These are phyloP conservation scores for Lampris megalopsis DNA, from an alignment of 2,113 vertebrate genomes.

Conservation along the genomic window DNA sequence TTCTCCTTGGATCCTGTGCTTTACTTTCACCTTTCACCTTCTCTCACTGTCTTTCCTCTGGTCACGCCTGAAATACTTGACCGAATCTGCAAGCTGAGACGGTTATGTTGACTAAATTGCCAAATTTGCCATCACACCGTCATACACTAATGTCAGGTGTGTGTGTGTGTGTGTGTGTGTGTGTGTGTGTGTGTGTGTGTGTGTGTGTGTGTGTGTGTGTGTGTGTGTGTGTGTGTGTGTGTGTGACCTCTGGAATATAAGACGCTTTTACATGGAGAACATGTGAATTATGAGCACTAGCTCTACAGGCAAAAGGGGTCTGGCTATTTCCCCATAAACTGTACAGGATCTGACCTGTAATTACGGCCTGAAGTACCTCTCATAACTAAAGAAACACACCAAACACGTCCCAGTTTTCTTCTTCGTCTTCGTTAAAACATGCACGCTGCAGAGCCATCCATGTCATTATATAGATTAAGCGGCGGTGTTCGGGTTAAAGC, in stretches of 20 bases:
- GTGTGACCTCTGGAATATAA: constrained; percentile 1
- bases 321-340: constrained; percentile 2
- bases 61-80: constrained; percentile 22
- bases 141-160: constrained; percentile 24
- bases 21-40: background rate
- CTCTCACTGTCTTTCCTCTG: background rate
- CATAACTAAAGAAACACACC: too few relatives aligned
- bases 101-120: constrained; percentile 41
- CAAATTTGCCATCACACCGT: constrained; percentile 17
- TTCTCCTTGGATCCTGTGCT: background rate
- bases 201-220: too few relatives aligned
- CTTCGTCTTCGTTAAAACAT: too few relatives aligned
- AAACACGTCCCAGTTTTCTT: too few relatives aligned
- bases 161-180: too few relatives aligned
- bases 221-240: background rate
- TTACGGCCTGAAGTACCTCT: too few relatives aligned
- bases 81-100: constrained; percentile 11
- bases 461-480: too few relatives aligned
- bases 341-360: background rate
- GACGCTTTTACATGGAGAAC: background rate
- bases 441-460: too few relatives aligned
- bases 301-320: background rate
- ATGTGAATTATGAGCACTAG: background rate
- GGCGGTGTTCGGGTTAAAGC: too few relatives aligned
- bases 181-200: too few relatives aligned